Evolutionary conservation across 2,888 invertebrate species (phyloP).

Genomic region (Cryptosula pallasiana): DNA sequence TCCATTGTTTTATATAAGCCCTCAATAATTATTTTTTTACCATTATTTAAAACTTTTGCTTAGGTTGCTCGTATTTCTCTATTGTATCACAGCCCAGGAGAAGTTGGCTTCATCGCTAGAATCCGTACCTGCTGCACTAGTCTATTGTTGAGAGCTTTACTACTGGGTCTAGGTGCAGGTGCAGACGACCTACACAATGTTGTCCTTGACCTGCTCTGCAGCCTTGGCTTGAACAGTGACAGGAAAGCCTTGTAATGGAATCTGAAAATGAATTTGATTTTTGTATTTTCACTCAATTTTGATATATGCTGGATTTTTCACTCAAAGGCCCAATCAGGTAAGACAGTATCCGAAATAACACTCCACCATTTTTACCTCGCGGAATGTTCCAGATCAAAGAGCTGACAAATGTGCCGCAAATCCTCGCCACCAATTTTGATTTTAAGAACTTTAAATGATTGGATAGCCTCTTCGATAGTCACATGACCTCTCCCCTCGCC

Average conservation of each 20-base stretch:
- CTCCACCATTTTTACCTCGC: neutral
- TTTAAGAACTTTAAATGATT: neutral
- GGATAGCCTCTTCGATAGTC: neutral
- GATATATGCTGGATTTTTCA: too few species aligned
- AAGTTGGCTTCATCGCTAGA: too few species aligned
- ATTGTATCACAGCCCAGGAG: too few species aligned
- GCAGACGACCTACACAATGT: neutral
- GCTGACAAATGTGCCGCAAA: neutral
- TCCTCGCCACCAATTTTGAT: neutral
- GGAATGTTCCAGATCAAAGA: slow-evolving; percentile 5
- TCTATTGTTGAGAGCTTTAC: neutral
- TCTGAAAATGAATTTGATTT: neutral
- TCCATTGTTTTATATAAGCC: too few species aligned
- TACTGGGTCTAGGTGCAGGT: neutral
- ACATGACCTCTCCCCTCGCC: neutral
- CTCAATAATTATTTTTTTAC: too few species aligned
- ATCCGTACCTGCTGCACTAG: slow-evolving; percentile 17
- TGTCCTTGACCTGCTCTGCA: neutral
- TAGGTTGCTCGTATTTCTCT: too few species aligned
- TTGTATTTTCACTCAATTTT: too few species aligned
- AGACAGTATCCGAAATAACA: too few species aligned
- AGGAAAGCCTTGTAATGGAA: slow-evolving; percentile 22
- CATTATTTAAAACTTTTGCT: too few species aligned
- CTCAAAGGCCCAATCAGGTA: too few species aligned
- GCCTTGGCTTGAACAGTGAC: neutral